phyloP scores from a whole-genome alignment of 2,797 vertebrate species.

The Melanotaenia boesemani region DNA sequence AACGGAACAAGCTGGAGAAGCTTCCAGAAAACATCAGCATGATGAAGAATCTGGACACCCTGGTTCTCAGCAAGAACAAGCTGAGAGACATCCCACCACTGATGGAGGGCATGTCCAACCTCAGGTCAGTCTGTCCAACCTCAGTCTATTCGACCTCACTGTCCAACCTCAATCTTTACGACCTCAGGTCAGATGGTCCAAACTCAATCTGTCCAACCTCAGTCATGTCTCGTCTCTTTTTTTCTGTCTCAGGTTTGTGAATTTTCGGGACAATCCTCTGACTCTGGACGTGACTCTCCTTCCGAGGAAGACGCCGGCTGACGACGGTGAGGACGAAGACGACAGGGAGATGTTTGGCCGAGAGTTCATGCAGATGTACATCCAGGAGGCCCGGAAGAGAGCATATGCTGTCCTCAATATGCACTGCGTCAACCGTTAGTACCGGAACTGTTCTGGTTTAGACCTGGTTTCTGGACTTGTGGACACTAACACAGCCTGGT shows the following conservation, averaged over 20 bases:
- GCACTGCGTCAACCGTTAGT: constrained; percentile 57
- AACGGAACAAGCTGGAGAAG: constrained; percentile 89
- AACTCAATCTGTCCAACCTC: background rate
- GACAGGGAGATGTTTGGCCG: constrained; percentile 91
- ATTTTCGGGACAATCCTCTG: constrained; percentile 95
- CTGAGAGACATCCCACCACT: constrained; percentile 89
- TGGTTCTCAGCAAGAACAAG: constrained; percentile 92
- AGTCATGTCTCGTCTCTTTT: too few species aligned
- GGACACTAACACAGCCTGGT: background rate
- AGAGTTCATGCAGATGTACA: constrained; percentile 93
- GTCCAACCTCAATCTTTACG: background rate
- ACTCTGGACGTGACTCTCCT: constrained; percentile 86
- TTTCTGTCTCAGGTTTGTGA: constrained; percentile 89
- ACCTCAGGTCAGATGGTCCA: background rate
- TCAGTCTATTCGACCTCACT: constrained; percentile 40
- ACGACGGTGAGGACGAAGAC: constrained; percentile 83
- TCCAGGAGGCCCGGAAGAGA: constrained; percentile 86
- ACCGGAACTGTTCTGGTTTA: background rate
- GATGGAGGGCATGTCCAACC: constrained; percentile 87
- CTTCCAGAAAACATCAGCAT: constrained; percentile 89
- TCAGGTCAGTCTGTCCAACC: constrained; percentile 67
- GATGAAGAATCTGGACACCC: constrained; percentile 89
- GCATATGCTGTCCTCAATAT: constrained; percentile 70
- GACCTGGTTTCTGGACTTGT: background rate
- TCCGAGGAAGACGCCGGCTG: constrained; percentile 70